phyloP scores from a whole-genome alignment of 2,888 invertebrate genomes.

The Dolichopus griseipennis region DNA sequence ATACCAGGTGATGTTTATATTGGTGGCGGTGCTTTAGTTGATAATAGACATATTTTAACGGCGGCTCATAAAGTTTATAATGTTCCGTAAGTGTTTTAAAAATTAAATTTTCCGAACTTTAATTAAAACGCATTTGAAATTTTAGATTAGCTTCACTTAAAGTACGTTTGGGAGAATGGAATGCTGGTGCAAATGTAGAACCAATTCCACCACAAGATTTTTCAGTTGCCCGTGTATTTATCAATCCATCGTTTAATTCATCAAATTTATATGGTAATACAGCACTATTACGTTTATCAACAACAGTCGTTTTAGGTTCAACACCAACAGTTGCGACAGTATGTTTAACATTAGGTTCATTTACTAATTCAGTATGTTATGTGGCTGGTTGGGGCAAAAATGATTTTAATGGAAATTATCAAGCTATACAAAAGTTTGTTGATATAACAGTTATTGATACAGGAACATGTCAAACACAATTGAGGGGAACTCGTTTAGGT shows the following conservation, averaged over 20 bases:
- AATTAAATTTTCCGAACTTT: background rate
- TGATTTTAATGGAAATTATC: constrained; percentile 49
- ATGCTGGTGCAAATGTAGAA: constrained; percentile 56
- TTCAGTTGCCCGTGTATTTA: constrained; percentile 49
- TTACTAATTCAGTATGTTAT: constrained; percentile 48
- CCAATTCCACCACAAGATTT: constrained; percentile 58
- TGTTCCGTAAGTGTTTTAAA: constrained; percentile 46
- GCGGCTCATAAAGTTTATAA: constrained; percentile 61
- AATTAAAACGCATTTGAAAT: background rate
- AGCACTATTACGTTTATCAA: constrained; percentile 61
- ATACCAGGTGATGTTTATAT: constrained; percentile 52
- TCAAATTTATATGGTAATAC: constrained; percentile 31
- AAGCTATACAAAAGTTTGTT: constrained; percentile 64
- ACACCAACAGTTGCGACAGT: constrained; percentile 52
- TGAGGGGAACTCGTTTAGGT: constrained; percentile 59
- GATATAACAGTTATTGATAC: constrained; percentile 62
- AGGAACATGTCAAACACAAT: constrained; percentile 53
- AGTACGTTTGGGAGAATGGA: constrained; percentile 68
- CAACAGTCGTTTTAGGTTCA: constrained; percentile 49
- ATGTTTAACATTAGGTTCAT: constrained; percentile 47
- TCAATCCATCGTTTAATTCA: constrained; percentile 58
- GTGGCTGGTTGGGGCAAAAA: constrained; percentile 85
- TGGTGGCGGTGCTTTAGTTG: constrained; percentile 64
- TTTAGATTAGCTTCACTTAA: constrained; percentile 45
- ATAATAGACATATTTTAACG: constrained; percentile 59